These are phyloP conservation scores for Zosterops japonicus DNA, from an alignment of 2,113 vertebrate genomes.

Conservation along the genomic window DNA sequence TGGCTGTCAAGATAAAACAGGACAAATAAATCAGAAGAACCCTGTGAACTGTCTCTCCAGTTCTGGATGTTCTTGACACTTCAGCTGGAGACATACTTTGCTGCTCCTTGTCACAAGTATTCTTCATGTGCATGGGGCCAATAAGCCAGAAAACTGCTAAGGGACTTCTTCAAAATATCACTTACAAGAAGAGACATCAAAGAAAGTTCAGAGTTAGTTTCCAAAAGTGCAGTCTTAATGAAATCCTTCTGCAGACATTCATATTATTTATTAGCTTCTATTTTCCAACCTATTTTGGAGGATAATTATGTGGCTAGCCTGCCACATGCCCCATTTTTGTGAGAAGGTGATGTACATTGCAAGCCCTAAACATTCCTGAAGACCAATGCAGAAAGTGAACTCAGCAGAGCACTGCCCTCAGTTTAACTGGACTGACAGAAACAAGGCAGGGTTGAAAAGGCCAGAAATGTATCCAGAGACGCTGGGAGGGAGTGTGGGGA, in stretches of 20 bases:
- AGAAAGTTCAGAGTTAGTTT: not conserved
- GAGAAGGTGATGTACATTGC: not conserved
- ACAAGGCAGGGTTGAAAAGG: constrained; percentile 40
- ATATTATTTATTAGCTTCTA: constrained; percentile 23
- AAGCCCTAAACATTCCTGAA: not conserved
- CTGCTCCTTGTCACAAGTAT: constrained; percentile 4
- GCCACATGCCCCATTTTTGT: not conserved
- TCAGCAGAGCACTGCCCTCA: not conserved
- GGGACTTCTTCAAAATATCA: not conserved
- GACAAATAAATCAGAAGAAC: not conserved
- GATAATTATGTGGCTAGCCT: not conserved
- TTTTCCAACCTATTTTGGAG: not conserved
- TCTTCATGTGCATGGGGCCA: not conserved
- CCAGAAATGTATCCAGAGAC: not conserved
- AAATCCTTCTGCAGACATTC: constrained; percentile 2
- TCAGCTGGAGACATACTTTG: constrained; percentile 19
- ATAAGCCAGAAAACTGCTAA: not conserved
- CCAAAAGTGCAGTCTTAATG: not conserved
- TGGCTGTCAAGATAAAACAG: not conserved
- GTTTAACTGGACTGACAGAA: not conserved
- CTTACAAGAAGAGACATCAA: constrained; percentile 18
- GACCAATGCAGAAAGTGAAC: not conserved
- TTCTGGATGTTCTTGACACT: not conserved
- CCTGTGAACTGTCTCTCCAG: not conserved
- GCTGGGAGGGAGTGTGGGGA: not conserved